phyloP scores from a whole-genome alignment of 2,113 vertebrate species.

The Myrmecobius fasciatus region DNA sequence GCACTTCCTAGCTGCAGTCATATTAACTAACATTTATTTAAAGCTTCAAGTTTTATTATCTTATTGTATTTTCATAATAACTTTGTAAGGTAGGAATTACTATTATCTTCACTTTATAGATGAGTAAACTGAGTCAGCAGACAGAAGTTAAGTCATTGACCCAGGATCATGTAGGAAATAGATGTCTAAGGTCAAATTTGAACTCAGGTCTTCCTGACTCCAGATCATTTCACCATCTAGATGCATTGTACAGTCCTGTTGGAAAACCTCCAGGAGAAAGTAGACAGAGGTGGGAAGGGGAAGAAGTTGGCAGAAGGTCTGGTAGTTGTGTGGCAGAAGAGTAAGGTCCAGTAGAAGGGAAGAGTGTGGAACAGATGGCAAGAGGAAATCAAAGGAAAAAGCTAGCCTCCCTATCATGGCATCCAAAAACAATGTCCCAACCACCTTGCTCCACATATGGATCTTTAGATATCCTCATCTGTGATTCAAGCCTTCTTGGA shows the following conservation, averaged over 20 bases:
- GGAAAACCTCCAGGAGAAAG: background rate
- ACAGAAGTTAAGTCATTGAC: background rate
- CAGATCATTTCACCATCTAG: background rate
- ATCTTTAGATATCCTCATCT: background rate
- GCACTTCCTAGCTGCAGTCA: background rate
- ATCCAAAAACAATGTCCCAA: background rate
- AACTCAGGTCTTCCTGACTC: conserved; percentile 1
- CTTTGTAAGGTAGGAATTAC: background rate
- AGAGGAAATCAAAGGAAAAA: background rate
- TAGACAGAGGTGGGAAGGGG: background rate
- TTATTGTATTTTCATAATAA: background rate
- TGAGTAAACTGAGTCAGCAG: background rate
- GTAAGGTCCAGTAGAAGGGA: background rate
- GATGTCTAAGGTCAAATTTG: background rate
- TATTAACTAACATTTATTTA: background rate
- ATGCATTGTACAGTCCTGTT: background rate
- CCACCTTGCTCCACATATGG: background rate
- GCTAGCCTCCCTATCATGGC: background rate
- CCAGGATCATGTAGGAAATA: background rate
- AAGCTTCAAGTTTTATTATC: background rate
- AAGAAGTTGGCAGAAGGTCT: background rate
- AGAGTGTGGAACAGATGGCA: background rate
- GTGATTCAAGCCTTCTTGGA: background rate
- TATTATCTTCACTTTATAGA: background rate
- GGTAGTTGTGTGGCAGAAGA: no score